phyloP scores from a whole-genome alignment of 1,140 invertebrate genomes.

The Drosophila tani region DNA sequence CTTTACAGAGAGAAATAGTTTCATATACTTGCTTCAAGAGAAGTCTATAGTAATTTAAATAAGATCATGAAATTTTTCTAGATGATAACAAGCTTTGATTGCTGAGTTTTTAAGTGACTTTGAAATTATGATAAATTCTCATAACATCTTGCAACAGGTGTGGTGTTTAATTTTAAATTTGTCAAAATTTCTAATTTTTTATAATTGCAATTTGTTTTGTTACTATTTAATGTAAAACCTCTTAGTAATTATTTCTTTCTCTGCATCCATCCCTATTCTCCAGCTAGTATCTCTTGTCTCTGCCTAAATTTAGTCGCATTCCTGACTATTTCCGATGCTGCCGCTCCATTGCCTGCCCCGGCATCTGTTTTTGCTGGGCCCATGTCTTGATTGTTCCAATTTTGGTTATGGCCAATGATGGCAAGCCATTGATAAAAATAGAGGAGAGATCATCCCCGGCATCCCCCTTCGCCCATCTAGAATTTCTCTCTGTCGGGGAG shows the following conservation, averaged over 20 bases:
- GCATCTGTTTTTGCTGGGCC: slow-evolving; percentile 59
- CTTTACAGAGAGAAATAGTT: slow-evolving; percentile 4
- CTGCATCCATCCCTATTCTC: slow-evolving; percentile 18
- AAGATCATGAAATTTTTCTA: too few relatives aligned
- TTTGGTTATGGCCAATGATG: slow-evolving; percentile 69
- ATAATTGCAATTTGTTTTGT: too few relatives aligned
- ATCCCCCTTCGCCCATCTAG: background rate
- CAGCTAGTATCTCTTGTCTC: slow-evolving; percentile 45
- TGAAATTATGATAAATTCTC: too few relatives aligned
- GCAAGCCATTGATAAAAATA: slow-evolving; percentile 77
- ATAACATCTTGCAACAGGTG: too few relatives aligned
- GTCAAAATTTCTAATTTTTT: too few relatives aligned
- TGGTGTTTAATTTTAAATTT: too few relatives aligned
- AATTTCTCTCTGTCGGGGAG: slow-evolving; percentile 7
- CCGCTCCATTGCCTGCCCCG: background rate
- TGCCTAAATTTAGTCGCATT: slow-evolving; percentile 78
- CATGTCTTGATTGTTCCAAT: slow-evolving; percentile 74
- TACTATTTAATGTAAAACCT: too few relatives aligned
- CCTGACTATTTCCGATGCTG: slow-evolving; percentile 67
- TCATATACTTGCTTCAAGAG: background rate
- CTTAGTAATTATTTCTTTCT: background rate
- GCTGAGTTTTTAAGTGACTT: too few relatives aligned
- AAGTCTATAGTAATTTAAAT: background rate
- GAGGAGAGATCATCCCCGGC: slow-evolving; percentile 31
- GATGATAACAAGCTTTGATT: too few relatives aligned